Evolutionary conservation across 37 sponge, comb jelly and placozoan species (phyloP), one percentile per base, ranked within the genome.

Genomic region (Theonella swinhoei): DNA sequence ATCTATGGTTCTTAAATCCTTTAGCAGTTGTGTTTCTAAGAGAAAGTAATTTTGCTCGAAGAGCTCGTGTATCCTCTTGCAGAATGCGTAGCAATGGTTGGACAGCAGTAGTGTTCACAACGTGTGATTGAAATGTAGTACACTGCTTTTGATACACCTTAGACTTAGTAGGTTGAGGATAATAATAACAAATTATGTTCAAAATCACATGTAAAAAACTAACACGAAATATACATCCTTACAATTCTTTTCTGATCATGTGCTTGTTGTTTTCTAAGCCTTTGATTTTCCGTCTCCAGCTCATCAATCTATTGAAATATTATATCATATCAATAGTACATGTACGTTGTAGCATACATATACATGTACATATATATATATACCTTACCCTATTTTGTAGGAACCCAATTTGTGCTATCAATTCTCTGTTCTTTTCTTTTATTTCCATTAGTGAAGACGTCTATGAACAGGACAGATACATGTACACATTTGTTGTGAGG

Each of bases 251-350:
- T 70, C 64, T 83, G 83, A n/a, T 83, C 67, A 42, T 72, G 36
- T 42, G 77, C 72, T 1, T 64, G 65, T 22, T 89, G 80, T 63
- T 63, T 71, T 28, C 78, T 89, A 61, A 83, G 30, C 64, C 74
- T 32, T 32, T 40, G 26, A 28, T 79, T 78, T 23, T 89, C 89
- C 11, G 36, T 28, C 59, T 83, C 72, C 73, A 83, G 31, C n/a
- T 89, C 84, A 35, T 89, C 79, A 0, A 89, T 30, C 88, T 87
- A 35, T 66, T 23, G 4, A 66, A 66, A n/a, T n/a, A n/a, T n/a
- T n/a, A n/a, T n/a, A n/a, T n/a, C n/a, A n/a, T n/a, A n/a, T n/a
- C n/a, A n/a, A n/a, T n/a, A n/a, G n/a, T n/a, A n/a, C n/a, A n/a
- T n/a, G n/a, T n/a, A n/a, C n/a, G n/a, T n/a, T n/a, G n/a, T n/a